A percentile compares a stretch with the other conserved stretches of the same genome.
These are phyloP conservation scores for Pheucticus melanocephalus DNA, from an alignment of 2,113 vertebrate species.

Conservation along the genomic window DNA sequence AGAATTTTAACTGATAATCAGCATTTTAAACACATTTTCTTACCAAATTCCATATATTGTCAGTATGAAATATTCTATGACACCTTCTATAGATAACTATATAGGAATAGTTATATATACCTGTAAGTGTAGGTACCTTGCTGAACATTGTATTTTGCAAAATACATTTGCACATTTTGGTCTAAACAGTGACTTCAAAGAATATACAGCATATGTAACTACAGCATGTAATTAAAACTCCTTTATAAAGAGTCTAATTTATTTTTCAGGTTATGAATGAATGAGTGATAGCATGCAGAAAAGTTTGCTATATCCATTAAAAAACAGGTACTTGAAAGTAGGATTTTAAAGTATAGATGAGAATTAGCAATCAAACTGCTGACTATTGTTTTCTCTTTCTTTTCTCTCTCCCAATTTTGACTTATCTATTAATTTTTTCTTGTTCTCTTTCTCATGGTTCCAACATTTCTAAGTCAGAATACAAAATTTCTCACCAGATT, in stretches of 20 bases:
- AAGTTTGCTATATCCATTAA: background rate
- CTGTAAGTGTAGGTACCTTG: background rate
- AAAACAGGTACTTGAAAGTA: background rate
- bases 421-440: background rate
- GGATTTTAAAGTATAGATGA: background rate
- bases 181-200: background rate
- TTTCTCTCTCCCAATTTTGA: background rate
- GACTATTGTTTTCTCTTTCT: background rate
- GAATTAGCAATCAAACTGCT: background rate
- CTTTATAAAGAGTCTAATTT: background rate
- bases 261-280: background rate
- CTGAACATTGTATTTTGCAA: background rate
- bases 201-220: background rate
- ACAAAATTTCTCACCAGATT: background rate
- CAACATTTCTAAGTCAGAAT: background rate
- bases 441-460: background rate
- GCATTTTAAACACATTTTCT: background rate
- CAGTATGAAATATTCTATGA: background rate
- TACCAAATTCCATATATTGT: background rate
- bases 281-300: background rate
- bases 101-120: background rate
- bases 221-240: background rate
- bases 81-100: background rate
- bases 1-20: background rate
- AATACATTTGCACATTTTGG: background rate